phyloP scores from a whole-genome alignment of 2,888 invertebrate species.

The Keiferia lycopersicella region DNA sequence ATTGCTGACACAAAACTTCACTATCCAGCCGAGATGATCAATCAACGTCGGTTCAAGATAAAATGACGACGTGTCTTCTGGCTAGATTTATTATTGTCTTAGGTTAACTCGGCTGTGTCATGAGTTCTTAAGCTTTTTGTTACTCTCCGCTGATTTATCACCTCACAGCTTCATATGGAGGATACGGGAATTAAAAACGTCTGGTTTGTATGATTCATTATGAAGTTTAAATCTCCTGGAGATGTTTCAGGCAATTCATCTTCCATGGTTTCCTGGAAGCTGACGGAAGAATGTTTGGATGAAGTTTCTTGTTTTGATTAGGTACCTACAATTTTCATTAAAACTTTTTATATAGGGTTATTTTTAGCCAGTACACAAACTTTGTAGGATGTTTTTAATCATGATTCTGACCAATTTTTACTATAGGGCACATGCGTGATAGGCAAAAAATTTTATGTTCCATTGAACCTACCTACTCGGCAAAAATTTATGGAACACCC shows the following conservation, averaged over 20 bases:
- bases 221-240: constrained; percentile 14
- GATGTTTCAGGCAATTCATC: background rate
- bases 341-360: too few species aligned
- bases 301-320: background rate
- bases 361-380: too few species aligned
- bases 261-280: background rate
- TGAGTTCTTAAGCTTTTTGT: constrained; percentile 55
- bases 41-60: constrained; percentile 58
- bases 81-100: constrained; percentile 66
- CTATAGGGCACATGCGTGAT: too few species aligned
- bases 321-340: too few species aligned
- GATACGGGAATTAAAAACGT: constrained; percentile 22
- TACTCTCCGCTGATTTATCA: constrained; percentile 52
- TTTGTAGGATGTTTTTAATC: too few species aligned
- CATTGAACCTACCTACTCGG: too few species aligned
- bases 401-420: too few species aligned
- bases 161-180: constrained; percentile 32
- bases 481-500: too few species aligned
- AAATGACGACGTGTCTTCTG: constrained; percentile 49
- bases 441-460: too few species aligned
- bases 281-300: background rate
- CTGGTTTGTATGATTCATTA: constrained; percentile 20
- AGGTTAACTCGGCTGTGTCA: constrained; percentile 54
- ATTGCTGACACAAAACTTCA: background rate
- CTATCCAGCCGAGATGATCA: constrained; percentile 46